Evolutionary conservation across 2,888 invertebrate genomes (phyloP), one percentile per base, ranked within the genome.

Genomic region (Coecobrya sp.): DNA sequence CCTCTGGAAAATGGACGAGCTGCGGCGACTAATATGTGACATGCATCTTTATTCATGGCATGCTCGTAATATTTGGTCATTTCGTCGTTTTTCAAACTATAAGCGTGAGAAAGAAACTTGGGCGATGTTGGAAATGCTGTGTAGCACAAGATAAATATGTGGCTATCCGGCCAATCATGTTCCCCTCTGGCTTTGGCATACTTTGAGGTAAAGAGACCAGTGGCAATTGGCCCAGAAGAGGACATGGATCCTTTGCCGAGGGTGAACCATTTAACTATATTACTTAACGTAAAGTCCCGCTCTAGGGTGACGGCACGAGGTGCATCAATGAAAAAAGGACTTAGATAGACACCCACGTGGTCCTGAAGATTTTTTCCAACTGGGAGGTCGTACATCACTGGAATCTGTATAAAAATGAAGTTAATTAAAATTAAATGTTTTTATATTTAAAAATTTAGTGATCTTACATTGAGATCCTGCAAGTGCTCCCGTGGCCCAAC

Each of bases 141-240:
- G 25, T 30, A 45, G n/a, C 27, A 25, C 10, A 30, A 70, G 16
- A 27, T 16, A 65, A 89, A 91, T 19, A 79, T 76, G n/a, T 86
- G 85, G 16, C 86, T 68, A 45, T 93, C 93, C 3, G 93, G 92
- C 93, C 93, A 93, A 45, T 87, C 70, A 2, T 84, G 79, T 84
- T 93, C 88, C 25, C 93, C 93, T 52, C 91, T 36, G n/a, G 76
- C 70, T 42, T 89, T 86, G 65, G 92, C 92, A 16, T 36, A 49
- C 0, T 59, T 27, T 2, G 90, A 90, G 22, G 92, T 55, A 8
- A 93, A 25, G 10, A 52, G 52, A 16, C 52, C 52, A 5, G 52
- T 52, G 10, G 52, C 52, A 16, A n/a, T 10, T 10, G 52, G 52
- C 2, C 52, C 52, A 10, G 52, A 2, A 7, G 36, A 36, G 7